phyloP scores from a whole-genome alignment of 2,113 vertebrate genomes.

The Pteruthius melanotis region DNA sequence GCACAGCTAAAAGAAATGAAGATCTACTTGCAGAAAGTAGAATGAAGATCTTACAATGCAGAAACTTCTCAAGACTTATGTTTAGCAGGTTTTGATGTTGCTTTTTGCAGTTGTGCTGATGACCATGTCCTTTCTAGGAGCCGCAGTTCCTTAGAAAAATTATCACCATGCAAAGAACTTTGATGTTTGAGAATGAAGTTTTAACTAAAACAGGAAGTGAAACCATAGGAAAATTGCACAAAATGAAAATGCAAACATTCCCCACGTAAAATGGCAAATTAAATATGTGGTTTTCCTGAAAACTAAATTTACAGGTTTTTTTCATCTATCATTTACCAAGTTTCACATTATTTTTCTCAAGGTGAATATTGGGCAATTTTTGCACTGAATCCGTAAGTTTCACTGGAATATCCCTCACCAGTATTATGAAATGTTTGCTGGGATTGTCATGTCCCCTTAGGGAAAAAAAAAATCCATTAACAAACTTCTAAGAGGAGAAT shows the following conservation, averaged over 20 bases:
- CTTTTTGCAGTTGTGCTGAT: background rate
- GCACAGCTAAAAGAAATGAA: background rate
- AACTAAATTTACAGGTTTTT: background rate
- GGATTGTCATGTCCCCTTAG: background rate
- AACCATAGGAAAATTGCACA: background rate
- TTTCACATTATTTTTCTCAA: background rate
- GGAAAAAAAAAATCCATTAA: background rate
- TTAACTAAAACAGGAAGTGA: background rate
- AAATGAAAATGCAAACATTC: background rate
- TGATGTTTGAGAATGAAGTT: background rate
- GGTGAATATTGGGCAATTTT: background rate
- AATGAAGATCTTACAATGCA: rapidly evolving
- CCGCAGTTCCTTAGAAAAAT: background rate
- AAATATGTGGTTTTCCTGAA: background rate
- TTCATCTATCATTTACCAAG: background rate
- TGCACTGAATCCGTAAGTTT: background rate
- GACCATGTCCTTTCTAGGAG: background rate
- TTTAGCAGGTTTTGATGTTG: background rate
- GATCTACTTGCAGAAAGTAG: background rate
- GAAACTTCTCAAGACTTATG: background rate
- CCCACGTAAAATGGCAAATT: background rate
- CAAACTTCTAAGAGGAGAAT: background rate
- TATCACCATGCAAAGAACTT: background rate
- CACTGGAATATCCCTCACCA: background rate
- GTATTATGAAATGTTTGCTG: background rate